phyloP scores from a whole-genome alignment of 2,797 vertebrate species.

The Urophycis tenuis region DNA sequence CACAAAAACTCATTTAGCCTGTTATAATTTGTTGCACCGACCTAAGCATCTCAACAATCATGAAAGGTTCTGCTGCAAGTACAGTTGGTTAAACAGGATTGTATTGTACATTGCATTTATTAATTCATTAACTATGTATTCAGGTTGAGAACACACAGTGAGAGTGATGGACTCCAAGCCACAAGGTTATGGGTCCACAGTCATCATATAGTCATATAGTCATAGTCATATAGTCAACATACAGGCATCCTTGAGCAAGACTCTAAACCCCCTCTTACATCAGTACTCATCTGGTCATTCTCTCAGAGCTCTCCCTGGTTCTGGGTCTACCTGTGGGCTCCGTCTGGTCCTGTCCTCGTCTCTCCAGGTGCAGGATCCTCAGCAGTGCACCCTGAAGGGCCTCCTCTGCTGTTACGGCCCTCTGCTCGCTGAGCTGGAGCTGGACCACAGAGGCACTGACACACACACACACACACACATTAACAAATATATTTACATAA shows the following conservation, averaged over 20 bases:
- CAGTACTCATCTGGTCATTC: too few species aligned
- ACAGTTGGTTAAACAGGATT: neutral
- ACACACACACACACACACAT: slow-evolving; percentile 17
- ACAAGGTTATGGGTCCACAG: too few species aligned
- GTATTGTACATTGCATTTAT: too few species aligned
- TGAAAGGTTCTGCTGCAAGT: neutral
- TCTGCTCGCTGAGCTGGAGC: slow-evolving; percentile 68
- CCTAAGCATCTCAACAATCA: neutral
- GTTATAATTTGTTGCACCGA: neutral
- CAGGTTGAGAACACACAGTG: too few species aligned
- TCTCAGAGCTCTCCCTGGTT: slow-evolving; percentile 7
- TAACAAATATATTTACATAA: neutral
- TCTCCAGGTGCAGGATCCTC: slow-evolving; percentile 75
- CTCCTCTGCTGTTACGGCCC: slow-evolving; percentile 71
- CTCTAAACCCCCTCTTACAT: neutral
- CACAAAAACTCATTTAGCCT: neutral
- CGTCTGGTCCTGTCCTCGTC: slow-evolving; percentile 46
- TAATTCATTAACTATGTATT: too few species aligned
- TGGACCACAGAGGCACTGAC: slow-evolving; percentile 69
- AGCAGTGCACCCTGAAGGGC: slow-evolving; percentile 71
- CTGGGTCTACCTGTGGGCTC: slow-evolving; percentile 27
- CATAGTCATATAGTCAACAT: too few species aligned
- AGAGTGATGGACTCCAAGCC: too few species aligned
- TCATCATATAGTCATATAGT: too few species aligned
- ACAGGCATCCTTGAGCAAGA: too few species aligned